These are phyloP conservation scores for Panagrolaimus sp. DNA, from an alignment of 1,140 invertebrate genomes.

Conservation along the genomic window DNA sequence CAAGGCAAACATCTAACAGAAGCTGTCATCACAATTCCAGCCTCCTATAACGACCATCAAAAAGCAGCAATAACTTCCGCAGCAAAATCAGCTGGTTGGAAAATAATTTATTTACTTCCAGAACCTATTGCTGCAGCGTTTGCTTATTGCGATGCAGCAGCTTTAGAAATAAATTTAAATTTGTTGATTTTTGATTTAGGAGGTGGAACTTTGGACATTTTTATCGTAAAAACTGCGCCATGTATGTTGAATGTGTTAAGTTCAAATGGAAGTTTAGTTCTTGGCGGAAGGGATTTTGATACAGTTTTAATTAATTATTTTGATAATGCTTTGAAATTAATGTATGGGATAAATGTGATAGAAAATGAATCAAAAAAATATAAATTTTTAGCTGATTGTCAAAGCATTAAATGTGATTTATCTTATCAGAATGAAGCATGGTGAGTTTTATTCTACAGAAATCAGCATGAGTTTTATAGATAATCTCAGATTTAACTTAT, in stretches of 20 bases:
- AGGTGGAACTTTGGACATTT: conserved; percentile 94
- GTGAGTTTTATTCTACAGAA: too few relatives aligned
- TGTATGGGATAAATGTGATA: too few relatives aligned
- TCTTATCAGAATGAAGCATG: too few relatives aligned
- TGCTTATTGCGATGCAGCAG: conserved; percentile 44
- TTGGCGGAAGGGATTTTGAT: conserved; percentile 95
- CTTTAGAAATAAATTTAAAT: neutral
- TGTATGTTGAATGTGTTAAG: conserved; percentile 89
- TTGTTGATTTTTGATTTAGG: conserved; percentile 78
- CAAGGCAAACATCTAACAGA: conserved; percentile 51
- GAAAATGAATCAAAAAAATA: too few relatives aligned
- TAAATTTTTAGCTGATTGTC: too few relatives aligned
- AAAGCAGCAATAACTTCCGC: neutral
- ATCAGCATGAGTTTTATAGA: too few relatives aligned
- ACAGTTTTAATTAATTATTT: conserved; percentile 91
- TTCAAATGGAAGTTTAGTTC: conserved; percentile 88
- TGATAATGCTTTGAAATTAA: conserved; percentile 44
- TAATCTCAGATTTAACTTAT: too few relatives aligned
- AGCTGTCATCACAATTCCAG: conserved; percentile 13
- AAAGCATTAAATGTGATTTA: too few relatives aligned
- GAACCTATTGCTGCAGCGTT: neutral
- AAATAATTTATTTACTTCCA: neutral
- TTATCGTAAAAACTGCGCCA: conserved; percentile 86
- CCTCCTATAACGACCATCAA: neutral
- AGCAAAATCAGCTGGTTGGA: neutral